These are phyloP conservation scores for Poeciliopsis presidionis DNA, from an alignment of 2,797 vertebrate species.

Conservation along the genomic window DNA sequence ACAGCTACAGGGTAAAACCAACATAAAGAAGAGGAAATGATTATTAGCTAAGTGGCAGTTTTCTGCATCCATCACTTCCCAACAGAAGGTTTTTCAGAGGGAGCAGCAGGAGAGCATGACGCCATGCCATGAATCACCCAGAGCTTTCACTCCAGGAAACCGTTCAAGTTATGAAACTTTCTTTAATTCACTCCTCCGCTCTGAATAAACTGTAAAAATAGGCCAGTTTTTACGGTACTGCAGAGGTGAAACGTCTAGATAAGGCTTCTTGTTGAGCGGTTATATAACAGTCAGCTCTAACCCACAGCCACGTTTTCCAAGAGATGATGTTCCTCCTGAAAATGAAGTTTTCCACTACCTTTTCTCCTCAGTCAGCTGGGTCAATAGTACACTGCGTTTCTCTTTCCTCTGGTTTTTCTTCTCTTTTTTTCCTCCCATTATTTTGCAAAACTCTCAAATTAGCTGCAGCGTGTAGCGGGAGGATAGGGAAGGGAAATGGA, in stretches of 20 bases:
- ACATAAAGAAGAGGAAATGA: not conserved
- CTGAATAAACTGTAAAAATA: not conserved
- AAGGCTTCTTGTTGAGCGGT: not conserved
- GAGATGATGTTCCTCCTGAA: slow-evolving; percentile 17
- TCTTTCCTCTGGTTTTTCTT: slow-evolving; percentile 31
- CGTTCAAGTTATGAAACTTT: slow-evolving; percentile 32
- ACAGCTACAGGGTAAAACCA: not conserved
- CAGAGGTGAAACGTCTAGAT: not conserved
- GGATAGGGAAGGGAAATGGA: slow-evolving; percentile 77
- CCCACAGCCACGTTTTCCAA: slow-evolving; percentile 34
- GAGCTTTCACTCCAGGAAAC: slow-evolving; percentile 37
- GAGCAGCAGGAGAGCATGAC: slow-evolving; percentile 39
- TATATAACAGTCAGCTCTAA: slow-evolving; percentile 40
- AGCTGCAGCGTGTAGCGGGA: slow-evolving; percentile 52
- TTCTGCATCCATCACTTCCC: slow-evolving; percentile 31
- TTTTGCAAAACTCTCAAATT: slow-evolving; percentile 48
- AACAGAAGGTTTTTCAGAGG: slow-evolving; percentile 30
- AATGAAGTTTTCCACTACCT: slow-evolving; percentile 61
- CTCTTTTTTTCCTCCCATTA: not conserved
- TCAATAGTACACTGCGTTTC: slow-evolving; percentile 55
- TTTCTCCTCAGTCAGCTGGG: slow-evolving; percentile 51
- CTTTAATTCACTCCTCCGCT: slow-evolving; percentile 11
- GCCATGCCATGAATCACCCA: slow-evolving; percentile 43
- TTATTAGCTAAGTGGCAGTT: slow-evolving; percentile 20
- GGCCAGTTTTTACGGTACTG: not conserved